Percentiles rank a stretch among this genome's conserved stretches.
Evolutionary conservation across 2,888 invertebrate species (phyloP).

Genomic region (Melinaea menophilus): DNA sequence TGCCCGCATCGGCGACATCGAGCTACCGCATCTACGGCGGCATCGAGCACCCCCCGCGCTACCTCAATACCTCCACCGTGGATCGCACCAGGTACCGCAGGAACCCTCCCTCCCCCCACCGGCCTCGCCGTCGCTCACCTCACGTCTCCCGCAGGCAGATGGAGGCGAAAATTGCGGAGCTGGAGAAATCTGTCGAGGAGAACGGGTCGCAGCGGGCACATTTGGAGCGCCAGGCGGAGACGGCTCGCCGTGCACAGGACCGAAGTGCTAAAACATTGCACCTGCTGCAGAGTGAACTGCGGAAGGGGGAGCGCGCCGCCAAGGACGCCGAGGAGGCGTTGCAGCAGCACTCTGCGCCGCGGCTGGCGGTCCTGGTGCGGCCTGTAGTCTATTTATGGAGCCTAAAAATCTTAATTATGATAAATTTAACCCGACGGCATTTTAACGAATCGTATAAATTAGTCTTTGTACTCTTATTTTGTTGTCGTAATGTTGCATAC

Average conservation of each 20-base stretch:
- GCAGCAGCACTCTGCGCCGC: conserved; percentile 46
- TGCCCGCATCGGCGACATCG: conserved; percentile 88
- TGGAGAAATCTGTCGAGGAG: conserved; percentile 26
- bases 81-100: conserved; percentile 76
- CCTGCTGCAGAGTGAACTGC: not conserved
- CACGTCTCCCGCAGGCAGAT: conserved; percentile 37
- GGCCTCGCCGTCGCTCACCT: conserved; percentile 38
- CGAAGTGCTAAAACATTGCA: not conserved
- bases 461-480: no score
- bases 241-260: not conserved
- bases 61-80: conserved; percentile 81
- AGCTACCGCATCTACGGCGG: conserved; percentile 86
- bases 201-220: not conserved
- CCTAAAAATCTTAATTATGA: not conserved
- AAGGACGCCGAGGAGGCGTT: not conserved
- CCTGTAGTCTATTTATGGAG: conserved; percentile 17
- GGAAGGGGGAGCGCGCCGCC: not conserved
- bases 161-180: conserved; percentile 52
- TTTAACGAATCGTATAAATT: no score
- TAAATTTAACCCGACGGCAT: no score
- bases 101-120: conserved; percentile 32
- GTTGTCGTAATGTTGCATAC: no score
- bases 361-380: conserved; percentile 53
- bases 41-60: conserved; percentile 70
- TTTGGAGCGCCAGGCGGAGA: not conserved